Conservation (phyloP, 2,113 vertebrate genomes). For the Malurus elegans region DNA sequence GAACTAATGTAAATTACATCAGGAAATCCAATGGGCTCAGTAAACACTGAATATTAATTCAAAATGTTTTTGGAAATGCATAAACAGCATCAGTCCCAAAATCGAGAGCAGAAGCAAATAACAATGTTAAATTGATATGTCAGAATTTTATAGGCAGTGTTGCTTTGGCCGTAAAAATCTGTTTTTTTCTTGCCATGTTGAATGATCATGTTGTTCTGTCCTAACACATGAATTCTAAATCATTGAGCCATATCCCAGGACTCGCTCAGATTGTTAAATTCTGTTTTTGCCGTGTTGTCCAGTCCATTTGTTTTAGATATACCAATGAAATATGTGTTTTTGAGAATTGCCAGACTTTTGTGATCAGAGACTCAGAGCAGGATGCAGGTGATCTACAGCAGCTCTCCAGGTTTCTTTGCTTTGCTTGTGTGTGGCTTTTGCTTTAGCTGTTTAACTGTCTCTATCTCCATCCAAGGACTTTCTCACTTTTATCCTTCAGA, state of each 20-base stretch:
- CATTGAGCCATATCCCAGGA: rapidly evolving
- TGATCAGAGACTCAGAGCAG: not conserved
- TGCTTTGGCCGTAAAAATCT: slow-evolving; percentile 15
- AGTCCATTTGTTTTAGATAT: not conserved
- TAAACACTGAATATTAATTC: slow-evolving; percentile 63
- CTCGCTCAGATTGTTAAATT: not conserved
- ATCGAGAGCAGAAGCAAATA: slow-evolving; percentile 39
- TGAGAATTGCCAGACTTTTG: not conserved
- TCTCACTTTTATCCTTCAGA: not conserved
- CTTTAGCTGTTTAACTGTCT: not conserved
- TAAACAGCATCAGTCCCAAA: slow-evolving; percentile 21
- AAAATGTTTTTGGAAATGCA: slow-evolving; percentile 27
- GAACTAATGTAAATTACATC: slow-evolving; percentile 50
- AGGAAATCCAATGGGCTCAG: slow-evolving; percentile 42
- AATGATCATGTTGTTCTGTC: not conserved
- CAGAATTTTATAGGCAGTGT: slow-evolving; percentile 10
- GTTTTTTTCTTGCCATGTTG: not conserved
- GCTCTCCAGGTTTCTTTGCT: not conserved
- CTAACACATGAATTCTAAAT: not conserved
- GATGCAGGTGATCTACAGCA: not conserved
- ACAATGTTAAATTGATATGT: slow-evolving; percentile 20
- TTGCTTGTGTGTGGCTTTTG: not conserved
- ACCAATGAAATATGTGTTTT: not conserved
- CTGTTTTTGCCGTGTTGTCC: not conserved
- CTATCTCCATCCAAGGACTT: not conserved